Conservation (phyloP, 2,888 invertebrate genomes). For the Abscondita cerata region DNA sequence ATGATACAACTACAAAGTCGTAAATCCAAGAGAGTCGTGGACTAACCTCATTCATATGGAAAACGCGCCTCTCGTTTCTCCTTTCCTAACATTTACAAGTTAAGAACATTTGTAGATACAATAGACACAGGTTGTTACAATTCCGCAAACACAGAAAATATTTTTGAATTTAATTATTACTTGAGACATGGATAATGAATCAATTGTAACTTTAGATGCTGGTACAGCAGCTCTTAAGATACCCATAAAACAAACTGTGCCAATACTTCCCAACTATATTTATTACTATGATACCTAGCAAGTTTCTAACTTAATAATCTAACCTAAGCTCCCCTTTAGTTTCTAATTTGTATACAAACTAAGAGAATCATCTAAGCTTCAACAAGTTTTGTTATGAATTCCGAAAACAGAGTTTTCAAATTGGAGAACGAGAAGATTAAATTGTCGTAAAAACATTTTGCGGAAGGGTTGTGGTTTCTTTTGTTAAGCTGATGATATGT, state of each 20-base stretch:
- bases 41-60: conserved; percentile 16
- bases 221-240: conserved; percentile 22
- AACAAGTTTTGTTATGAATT: conserved; percentile 9
- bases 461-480: neutral
- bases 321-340: conserved; percentile 47
- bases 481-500: no score
- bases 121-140: no score
- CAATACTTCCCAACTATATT: conserved; percentile 39
- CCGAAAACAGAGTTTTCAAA: conserved; percentile 1
- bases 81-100: no score
- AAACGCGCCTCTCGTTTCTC: neutral
- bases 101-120: no score
- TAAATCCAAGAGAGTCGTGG: conserved; percentile 23
- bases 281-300: conserved; percentile 40
- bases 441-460: conserved; percentile 12
- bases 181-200: no score
- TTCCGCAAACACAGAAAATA: no score
- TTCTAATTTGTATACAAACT: conserved; percentile 45
- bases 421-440: neutral
- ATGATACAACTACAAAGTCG: conserved; percentile 27
- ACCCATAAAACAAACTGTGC: conserved; percentile 35
- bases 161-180: no score
- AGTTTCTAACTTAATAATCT: conserved; percentile 48
- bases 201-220: conserved; percentile 7
- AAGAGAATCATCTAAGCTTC: conserved; percentile 25